Evolutionary conservation across 2,113 vertebrate species (phyloP), one percentile per base, ranked within the genome.

Genomic region (Bubo bubo): DNA sequence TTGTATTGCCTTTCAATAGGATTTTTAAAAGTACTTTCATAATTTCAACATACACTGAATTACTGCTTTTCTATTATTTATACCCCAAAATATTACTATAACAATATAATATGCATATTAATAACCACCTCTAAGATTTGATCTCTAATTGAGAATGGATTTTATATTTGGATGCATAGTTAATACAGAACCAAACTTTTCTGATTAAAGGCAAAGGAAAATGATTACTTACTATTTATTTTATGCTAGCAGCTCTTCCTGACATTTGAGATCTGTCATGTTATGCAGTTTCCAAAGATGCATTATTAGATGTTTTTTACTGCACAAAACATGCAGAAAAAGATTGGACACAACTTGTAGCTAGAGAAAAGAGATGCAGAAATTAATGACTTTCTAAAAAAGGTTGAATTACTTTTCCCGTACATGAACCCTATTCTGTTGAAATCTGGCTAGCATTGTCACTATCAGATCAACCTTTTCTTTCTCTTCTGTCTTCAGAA

Each of bases 41-140:
- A 23, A 53, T 26, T 90, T 86, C 47, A 84, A n/a, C 55, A 50
- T 34, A 35, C 11, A 2, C 37, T 20, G 49, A 82, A 73, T 91
- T 86, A 92, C 73, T 95, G 63, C 55, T 95, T 68, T 92, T 88
- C 68, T 92, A 93, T 95, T 93, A 93, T 92, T 93, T 92, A 83
- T 82, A 63, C 20, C 63, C 39, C 45, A 58, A 95, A 95, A 80
- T 91, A 77, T 90, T 86, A 66, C 68, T 74, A 5, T n/a, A 91
- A 81, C 79, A 76, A 43, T 84, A 74, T 73, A 13, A 16, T 52
- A 35, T 59, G 50, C 72, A 74, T 86, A 70, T 77, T 89, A 88
- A 88, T 85, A 41, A 58, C 28, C 4, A 32, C 1, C 4, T 79
- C 19, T 37, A 50, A 35, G 64, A 63, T 80, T 88, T 80, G 22